Evolutionary conservation across 2,113 vertebrate genomes (phyloP), one percentile per base, ranked within the genome.

Genomic region (Psittacus erithacus): DNA sequence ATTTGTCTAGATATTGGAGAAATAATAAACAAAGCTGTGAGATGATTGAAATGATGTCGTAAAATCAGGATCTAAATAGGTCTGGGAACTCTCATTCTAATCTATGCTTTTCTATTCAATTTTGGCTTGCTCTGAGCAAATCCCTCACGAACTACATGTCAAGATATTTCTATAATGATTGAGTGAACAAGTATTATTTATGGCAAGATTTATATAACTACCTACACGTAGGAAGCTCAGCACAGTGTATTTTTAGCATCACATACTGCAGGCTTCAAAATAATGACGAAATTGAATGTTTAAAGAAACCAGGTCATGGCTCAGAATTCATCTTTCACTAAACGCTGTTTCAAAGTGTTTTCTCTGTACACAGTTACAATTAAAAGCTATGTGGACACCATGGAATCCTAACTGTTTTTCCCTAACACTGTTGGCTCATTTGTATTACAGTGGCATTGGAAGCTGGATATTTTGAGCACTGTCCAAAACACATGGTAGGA

Each of bases 191-290:
- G 44, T 53, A 96, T 93, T 94, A 96, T 93, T 92, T 95, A 93
- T 94, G 94, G 86, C 78, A 92, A 93, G 88, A 73, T 94, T 96
- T 96, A 96, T 93, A 6, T 93, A 97, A 96, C 95, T 38, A 84
- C 77, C 67, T 92, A 84, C 80, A 92, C 0, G 8, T 73, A 70
- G 88, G 92, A 95, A 94, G 81, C 67, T 89, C 88, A 57, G 75
- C 41, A 91, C 22, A 46, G 77, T 33, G 52, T 93, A 95, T 96
- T 95, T 97, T 94, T 96, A 96, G 88, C 63, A 93, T 88, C 65
- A 69, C 69, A 93, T 73, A 88, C 73, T 25, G 69, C 82, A 92
- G 75, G 63, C 86, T 91, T 96, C 88, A 92, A 95, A 93, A 94
- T 89, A 92, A 93, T 67, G 88, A 87, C 5, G 10, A 92, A 88